These are phyloP conservation scores for Hemitrygon akajei DNA, from an alignment of 2,797 vertebrate species.

Conservation along the genomic window DNA sequence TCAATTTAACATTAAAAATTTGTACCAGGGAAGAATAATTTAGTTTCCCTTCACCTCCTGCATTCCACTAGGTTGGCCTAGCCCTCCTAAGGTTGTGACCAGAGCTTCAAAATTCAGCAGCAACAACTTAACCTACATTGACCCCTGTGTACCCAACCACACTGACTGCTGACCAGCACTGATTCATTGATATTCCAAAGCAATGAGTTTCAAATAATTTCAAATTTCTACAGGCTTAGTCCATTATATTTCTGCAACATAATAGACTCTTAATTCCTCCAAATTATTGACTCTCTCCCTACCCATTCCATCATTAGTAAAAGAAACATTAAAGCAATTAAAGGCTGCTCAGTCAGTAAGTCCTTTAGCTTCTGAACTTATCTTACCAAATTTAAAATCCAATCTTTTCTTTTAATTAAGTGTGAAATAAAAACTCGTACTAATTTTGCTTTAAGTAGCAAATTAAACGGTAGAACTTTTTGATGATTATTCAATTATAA, in stretches of 20 bases:
- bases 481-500: neutral
- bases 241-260: neutral
- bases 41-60: neutral
- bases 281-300: neutral
- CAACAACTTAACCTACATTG: neutral
- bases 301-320: neutral
- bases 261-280: neutral
- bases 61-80: neutral
- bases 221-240: neutral
- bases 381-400: neutral
- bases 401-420: neutral
- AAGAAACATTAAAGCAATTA: neutral
- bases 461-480: neutral
- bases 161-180: too few relatives aligned
- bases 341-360: neutral
- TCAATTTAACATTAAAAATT: neutral
- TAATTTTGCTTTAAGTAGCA: neutral
- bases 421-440: slow-evolving; percentile 5
- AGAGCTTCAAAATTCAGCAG: neutral
- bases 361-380: neutral
- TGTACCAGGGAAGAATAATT: neutral
- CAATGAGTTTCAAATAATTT: slow-evolving; percentile 2
- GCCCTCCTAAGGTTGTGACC: neutral
- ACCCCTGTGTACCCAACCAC: neutral
- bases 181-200: neutral